Evolutionary conservation across 1,140 invertebrate species (phyloP), one percentile per base, ranked within the genome.

Genomic region (Nilaparvata lugens): DNA sequence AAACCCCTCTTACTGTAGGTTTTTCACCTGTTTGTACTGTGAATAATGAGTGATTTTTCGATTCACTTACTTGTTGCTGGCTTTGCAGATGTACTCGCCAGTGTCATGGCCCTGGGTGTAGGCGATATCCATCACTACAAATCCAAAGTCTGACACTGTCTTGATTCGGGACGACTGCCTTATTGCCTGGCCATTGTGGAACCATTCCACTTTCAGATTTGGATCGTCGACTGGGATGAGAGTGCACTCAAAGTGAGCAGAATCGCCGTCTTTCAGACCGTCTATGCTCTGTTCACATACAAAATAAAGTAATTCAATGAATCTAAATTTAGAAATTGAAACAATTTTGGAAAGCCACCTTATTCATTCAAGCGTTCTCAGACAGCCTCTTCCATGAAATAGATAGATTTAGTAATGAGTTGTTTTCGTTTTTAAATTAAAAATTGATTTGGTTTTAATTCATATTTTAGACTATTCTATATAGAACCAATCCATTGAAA

Each of bases 171-270:
- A 91, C 6, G 91, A 92, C 68, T 95, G 89, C 52, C 88, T 80
- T 48, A 96, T 70, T 23, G 90, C 89, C 69, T 90, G 80, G 4
- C 91, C 91, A 71, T 97, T 94, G 64, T 95, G 90, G 74, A 92
- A 95, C 94, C 94, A 97, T 76, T 97, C 94, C 16, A 97, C 90
- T 70, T 90, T 91, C 75, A 97, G 83, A n/a, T 89, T 83, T 9
- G 93, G 91, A 78, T 97, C 93, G 59, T 89, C 89, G n/a, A 93
- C 87, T 4, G 93, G 93, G 19, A 93, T 83, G 23, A 96, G 75
- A 4, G 90, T 93, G 67, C 91, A 95, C 75, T 96, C 93, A 69
- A 96, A 93, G 76, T 96, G 93, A 57, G 89, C 91, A 0, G 90
- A 88, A 72, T 94, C 88, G 1, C 91, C 90, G 74, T 97, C 93